Conservation (phyloP, 2,113 vertebrate genomes). For the Mustela nigripes region DNA sequence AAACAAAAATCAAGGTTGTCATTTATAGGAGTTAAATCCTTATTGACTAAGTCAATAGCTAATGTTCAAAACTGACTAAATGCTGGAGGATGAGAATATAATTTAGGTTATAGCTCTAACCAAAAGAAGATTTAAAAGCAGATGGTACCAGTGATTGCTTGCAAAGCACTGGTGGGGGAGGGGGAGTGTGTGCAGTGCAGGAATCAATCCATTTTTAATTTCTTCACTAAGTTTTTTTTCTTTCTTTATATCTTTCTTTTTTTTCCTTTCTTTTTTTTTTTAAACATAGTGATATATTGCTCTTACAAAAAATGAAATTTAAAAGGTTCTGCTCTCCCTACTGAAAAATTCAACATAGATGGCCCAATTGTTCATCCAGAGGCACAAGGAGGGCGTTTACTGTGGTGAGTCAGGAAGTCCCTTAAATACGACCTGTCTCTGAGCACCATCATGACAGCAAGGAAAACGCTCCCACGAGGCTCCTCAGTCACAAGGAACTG, state of each 20-base stretch:
- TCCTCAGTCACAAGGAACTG: constrained; percentile 1
- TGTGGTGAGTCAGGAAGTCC: constrained; percentile 17
- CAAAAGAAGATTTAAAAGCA: constrained; percentile 4
- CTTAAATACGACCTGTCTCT: constrained; percentile 10
- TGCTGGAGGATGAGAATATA: background rate
- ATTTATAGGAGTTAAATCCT: background rate
- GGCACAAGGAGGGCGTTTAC: background rate
- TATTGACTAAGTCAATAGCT: background rate
- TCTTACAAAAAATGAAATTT: constrained; percentile 22
- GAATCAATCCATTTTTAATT: background rate
- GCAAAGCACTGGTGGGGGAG: background rate
- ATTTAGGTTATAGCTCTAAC: background rate
- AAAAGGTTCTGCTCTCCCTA: background rate
- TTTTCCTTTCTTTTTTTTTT: background rate
- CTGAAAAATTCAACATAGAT: background rate
- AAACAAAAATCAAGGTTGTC: background rate
- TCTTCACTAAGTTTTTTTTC: background rate
- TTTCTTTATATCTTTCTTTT: too few species aligned
- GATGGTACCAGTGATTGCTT: background rate
- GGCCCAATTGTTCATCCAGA: background rate
- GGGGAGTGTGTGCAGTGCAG: background rate
- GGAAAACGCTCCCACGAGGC: background rate
- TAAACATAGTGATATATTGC: background rate
- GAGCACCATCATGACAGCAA: background rate
- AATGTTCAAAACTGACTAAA: background rate